These are phyloP conservation scores for Rhagophthalmus giganteus DNA, from an alignment of 2,888 invertebrate species.

Conservation along the genomic window DNA sequence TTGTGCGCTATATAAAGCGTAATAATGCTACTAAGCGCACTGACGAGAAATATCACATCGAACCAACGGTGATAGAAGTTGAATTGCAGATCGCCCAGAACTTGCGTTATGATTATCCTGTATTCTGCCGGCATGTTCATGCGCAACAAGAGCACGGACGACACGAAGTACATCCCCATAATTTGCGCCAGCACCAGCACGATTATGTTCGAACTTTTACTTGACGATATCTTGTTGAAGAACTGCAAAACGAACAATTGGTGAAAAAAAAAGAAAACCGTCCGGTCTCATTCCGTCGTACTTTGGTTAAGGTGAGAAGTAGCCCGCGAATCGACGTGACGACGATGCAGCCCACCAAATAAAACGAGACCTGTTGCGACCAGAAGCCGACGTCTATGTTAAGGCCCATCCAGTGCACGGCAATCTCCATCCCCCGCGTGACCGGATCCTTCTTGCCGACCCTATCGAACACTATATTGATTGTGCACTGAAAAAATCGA, in stretches of 20 bases:
- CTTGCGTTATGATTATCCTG: conserved; percentile 87
- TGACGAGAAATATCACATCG: conserved; percentile 97
- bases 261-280: too few species aligned
- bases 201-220: conserved; percentile 97
- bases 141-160: conserved; percentile 93
- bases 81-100: conserved; percentile 95
- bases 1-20: conserved; percentile 96
- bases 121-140: conserved; percentile 99
- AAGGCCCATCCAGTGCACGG: conserved; percentile 94
- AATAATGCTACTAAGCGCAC: conserved; percentile 92
- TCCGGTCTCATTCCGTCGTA: conserved; percentile 48
- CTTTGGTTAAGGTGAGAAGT: conserved; percentile 95
- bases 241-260: conserved; percentile 67
- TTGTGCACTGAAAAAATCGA: conserved; percentile 75
- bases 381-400: conserved; percentile 97
- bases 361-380: conserved; percentile 98
- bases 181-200: conserved; percentile 96
- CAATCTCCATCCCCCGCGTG: conserved; percentile 93
- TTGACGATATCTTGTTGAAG: conserved; percentile 98
- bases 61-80: conserved; percentile 99
- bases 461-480: conserved; percentile 98
- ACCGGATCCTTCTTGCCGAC: conserved; percentile 99
- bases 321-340: conserved; percentile 96
- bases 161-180: conserved; percentile 99
- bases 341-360: conserved; percentile 95